These are phyloP conservation scores for Nyctibius bracteatus DNA, from an alignment of 2,113 vertebrate genomes.

Conservation along the genomic window DNA sequence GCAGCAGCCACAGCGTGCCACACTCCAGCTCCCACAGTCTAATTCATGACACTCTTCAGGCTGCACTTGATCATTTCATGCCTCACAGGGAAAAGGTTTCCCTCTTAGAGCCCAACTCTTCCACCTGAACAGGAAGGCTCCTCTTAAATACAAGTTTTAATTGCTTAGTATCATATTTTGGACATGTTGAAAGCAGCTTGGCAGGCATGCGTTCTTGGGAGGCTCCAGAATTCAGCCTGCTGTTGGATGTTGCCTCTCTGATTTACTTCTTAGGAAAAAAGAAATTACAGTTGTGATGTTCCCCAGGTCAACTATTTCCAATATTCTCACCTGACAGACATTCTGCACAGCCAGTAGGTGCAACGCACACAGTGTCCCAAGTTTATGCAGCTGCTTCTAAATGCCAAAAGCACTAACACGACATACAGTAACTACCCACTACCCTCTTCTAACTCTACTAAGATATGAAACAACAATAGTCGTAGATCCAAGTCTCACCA, in stretches of 20 bases:
- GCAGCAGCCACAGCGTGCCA: background rate
- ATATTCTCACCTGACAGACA: background rate
- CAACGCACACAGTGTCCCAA: background rate
- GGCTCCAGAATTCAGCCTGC: background rate
- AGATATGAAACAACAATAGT: conserved; percentile 14
- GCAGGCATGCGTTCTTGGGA: background rate
- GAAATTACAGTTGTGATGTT: background rate
- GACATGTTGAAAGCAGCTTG: background rate
- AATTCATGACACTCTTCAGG: background rate
- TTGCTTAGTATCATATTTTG: background rate
- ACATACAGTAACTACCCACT: background rate
- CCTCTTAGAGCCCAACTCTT: background rate
- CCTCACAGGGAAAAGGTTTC: background rate
- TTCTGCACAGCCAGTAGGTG: background rate
- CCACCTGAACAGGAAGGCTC: background rate
- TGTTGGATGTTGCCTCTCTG: background rate
- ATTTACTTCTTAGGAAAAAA: background rate
- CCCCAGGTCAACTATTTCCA: background rate
- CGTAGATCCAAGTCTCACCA: background rate
- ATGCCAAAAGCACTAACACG: conserved; percentile 41
- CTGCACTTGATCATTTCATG: background rate
- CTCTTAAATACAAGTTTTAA: background rate
- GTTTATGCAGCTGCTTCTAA: conserved; percentile 24
- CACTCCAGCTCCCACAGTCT: background rate
- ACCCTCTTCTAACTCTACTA: conserved; percentile 36